phyloP scores from a whole-genome alignment of 2,113 vertebrate species.

The Acinonyx jubatus region DNA sequence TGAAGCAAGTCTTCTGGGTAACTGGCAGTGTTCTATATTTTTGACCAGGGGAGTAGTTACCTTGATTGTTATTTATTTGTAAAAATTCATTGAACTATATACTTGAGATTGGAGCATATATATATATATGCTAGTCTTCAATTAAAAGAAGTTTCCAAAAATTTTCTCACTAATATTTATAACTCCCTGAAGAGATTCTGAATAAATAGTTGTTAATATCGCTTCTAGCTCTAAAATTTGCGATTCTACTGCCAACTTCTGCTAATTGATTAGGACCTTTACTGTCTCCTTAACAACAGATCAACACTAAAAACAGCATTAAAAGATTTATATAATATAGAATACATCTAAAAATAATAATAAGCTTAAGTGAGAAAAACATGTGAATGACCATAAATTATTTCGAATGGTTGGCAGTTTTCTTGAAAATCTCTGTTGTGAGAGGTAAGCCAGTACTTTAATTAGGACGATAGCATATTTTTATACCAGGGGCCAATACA shows the following conservation, averaged over 20 bases:
- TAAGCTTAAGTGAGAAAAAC: constrained; percentile 62
- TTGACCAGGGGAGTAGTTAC: neutral
- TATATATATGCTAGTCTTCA: neutral
- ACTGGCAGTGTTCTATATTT: neutral
- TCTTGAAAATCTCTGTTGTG: constrained; percentile 46
- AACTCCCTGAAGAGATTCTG: neutral
- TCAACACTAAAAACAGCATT: constrained; percentile 63
- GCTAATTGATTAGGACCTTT: constrained; percentile 64
- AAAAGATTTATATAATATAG: constrained; percentile 69
- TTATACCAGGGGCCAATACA: constrained; percentile 28
- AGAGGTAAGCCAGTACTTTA: constrained; percentile 60
- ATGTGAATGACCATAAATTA: constrained; percentile 57
- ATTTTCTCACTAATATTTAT: neutral
- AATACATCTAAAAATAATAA: constrained; percentile 69
- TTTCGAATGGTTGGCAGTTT: constrained; percentile 46
- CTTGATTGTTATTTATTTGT: neutral
- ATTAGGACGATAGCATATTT: constrained; percentile 65
- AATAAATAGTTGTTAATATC: constrained; percentile 30
- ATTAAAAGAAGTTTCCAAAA: neutral
- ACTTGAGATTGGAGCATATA: neutral
- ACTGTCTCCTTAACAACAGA: constrained; percentile 69
- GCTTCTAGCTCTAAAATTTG: constrained; percentile 32
- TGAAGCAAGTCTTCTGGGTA: neutral
- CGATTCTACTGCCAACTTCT: constrained; percentile 76
- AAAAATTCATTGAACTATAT: neutral